Percentiles rank a stretch among this genome's conserved stretches.
These are phyloP conservation scores for Portunus trituberculatus DNA, from an alignment of 1,140 invertebrate species.

Conservation along the genomic window DNA sequence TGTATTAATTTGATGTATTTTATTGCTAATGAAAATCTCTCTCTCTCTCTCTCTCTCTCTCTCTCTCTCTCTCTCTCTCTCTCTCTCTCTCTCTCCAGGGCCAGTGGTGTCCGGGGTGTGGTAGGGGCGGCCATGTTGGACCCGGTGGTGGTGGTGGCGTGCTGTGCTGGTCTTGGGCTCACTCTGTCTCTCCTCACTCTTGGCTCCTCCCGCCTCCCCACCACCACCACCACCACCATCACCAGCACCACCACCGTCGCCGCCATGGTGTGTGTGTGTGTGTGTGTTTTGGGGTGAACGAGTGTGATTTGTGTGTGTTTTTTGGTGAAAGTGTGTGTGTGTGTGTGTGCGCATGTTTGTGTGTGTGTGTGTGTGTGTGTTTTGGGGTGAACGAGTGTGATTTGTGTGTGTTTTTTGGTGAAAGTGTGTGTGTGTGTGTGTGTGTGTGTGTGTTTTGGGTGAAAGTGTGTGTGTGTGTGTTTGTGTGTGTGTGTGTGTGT, in stretches of 20 bases:
- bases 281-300: background rate
- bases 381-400: too few relatives aligned
- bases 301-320: background rate
- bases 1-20: too few relatives aligned
- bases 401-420: background rate
- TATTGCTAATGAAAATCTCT: too few relatives aligned
- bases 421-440: background rate
- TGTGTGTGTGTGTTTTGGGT: background rate
- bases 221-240: background rate
- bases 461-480: background rate
- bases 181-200: slow-evolving; percentile 68
- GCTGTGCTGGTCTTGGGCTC: slow-evolving; percentile 61
- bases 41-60: too few relatives aligned
- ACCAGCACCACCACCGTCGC: background rate
- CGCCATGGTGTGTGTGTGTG: background rate
- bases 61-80: too few relatives aligned
- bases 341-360: too few relatives aligned
- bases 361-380: too few relatives aligned
- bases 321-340: too few relatives aligned
- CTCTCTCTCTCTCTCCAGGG: too few relatives aligned
- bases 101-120: background rate
- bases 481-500: background rate
- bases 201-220: slow-evolving; percentile 49
- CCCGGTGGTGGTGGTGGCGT: slow-evolving; percentile 66
- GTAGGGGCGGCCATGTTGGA: slow-evolving; percentile 54